Conservation (phyloP, 2,797 vertebrate genomes). For the Crocidura indochinensis region DNA sequence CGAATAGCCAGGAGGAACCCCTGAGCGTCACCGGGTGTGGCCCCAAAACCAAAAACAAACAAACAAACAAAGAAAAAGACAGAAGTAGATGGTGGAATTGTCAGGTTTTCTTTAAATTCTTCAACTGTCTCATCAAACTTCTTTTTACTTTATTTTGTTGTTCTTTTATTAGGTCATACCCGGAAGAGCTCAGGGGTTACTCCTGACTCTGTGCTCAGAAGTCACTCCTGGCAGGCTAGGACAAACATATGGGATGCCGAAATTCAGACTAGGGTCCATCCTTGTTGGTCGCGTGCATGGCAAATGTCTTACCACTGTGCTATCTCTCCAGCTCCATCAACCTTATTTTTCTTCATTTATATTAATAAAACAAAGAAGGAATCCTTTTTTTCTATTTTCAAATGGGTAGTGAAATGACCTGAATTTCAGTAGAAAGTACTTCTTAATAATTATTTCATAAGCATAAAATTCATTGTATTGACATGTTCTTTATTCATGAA, state of each 20-base stretch:
- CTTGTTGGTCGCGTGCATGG: too few species aligned
- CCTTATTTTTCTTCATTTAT: constrained; percentile 49
- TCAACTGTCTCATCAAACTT: not conserved
- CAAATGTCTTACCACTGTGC: too few species aligned
- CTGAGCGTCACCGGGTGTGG: too few species aligned
- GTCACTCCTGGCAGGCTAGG: too few species aligned
- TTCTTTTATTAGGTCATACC: too few species aligned
- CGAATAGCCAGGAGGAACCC: too few species aligned
- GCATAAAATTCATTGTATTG: not conserved
- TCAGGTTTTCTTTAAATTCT: constrained; percentile 10
- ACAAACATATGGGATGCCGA: too few species aligned
- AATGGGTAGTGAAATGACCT: constrained; percentile 11
- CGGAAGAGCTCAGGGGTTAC: too few species aligned
- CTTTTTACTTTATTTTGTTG: constrained; percentile 48
- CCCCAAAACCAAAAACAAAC: too few species aligned
- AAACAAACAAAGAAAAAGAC: too few species aligned
- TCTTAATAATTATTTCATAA: constrained; percentile 40
- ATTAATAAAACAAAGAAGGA: constrained; percentile 36
- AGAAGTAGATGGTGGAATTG: not conserved
- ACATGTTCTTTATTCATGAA: not conserved
- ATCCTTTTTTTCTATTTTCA: not conserved
- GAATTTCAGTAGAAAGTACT: constrained; percentile 34
- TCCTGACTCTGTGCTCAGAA: too few species aligned
- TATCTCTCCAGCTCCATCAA: not conserved
- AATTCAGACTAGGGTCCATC: too few species aligned